A percentile compares a stretch with the other conserved stretches of the same genome.
These are phyloP conservation scores for Thereva nobilitata DNA, from an alignment of 2,888 invertebrate species.

Conservation along the genomic window DNA sequence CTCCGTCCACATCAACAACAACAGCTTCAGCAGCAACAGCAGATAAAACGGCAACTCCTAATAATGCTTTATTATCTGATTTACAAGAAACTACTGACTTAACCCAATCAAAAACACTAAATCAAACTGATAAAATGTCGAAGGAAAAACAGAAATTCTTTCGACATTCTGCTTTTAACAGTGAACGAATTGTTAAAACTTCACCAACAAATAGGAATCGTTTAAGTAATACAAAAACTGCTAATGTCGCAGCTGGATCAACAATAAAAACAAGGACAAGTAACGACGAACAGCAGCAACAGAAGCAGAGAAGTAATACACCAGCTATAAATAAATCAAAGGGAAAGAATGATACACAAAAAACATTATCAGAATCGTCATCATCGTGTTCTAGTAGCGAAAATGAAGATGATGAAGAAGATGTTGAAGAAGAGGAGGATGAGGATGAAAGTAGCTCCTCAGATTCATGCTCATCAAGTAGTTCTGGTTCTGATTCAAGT, in stretches of 20 bases:
- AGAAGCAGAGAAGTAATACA: neutral
- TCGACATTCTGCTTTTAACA: constrained; percentile 77
- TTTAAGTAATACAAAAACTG: neutral
- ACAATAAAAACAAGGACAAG: constrained; percentile 15
- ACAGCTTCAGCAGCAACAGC: constrained; percentile 13
- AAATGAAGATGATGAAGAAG: constrained; percentile 54
- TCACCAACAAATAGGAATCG: constrained; percentile 37
- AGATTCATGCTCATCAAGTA: constrained; percentile 53
- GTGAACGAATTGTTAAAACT: constrained; percentile 54
- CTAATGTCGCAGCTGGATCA: neutral
- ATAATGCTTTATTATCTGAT: too few species aligned
- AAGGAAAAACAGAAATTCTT: constrained; percentile 89
- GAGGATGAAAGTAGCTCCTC: constrained; percentile 53
- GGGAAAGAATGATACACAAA: constrained; percentile 11
- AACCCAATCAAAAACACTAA: constrained; percentile 51
- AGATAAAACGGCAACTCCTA: neutral
- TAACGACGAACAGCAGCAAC: constrained; percentile 12
- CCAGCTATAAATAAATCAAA: constrained; percentile 7
- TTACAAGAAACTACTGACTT: constrained; percentile 29
- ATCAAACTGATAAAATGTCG: constrained; percentile 74
- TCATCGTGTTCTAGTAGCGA: constrained; percentile 56
- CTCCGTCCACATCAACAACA: constrained; percentile 31
- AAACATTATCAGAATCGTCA: constrained; percentile 52
- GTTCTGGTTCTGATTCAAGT: constrained; percentile 56
- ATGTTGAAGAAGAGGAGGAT: constrained; percentile 51